Evolutionary conservation across 2,113 vertebrate genomes (phyloP).

Genomic region (Podarcis muralis): DNA sequence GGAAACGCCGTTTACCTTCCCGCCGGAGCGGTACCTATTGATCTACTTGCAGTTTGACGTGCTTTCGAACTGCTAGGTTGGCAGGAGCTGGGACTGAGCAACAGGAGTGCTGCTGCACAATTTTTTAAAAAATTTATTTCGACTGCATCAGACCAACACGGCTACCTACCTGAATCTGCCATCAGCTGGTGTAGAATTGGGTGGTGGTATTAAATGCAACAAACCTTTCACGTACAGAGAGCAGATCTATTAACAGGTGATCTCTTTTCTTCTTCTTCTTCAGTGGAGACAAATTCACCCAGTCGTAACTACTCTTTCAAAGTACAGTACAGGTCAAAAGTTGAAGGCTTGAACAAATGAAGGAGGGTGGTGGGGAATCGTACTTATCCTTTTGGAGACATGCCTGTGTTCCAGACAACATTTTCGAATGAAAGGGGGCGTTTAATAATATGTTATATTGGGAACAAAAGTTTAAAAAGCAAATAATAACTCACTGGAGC

Average conservation of each 20-base stretch:
- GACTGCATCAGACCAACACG: too few species aligned
- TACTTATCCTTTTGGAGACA: constrained; percentile 69
- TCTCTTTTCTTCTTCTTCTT: constrained; percentile 51
- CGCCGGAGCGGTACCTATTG: too few species aligned
- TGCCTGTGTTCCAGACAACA: constrained; percentile 66
- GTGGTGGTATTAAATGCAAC: not conserved
- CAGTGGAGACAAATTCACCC: constrained; percentile 63
- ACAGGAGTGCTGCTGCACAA: too few species aligned
- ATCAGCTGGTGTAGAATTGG: too few species aligned
- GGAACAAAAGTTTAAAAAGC: constrained; percentile 67
- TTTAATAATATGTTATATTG: constrained; percentile 74
- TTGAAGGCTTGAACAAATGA: constrained; percentile 71
- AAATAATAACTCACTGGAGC: constrained; percentile 65
- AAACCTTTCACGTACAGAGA: constrained; percentile 29
- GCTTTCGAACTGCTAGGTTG: too few species aligned
- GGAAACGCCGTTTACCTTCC: too few species aligned
- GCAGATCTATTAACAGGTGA: constrained; percentile 48
- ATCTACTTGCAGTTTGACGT: too few species aligned
- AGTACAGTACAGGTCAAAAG: constrained; percentile 67
- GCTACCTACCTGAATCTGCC: too few species aligned
- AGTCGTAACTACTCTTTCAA: constrained; percentile 66
- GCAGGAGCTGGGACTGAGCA: too few species aligned
- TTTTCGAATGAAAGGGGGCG: constrained; percentile 62
- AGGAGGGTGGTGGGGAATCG: not conserved
- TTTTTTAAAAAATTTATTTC: too few species aligned